Evolutionary conservation across 1,140 invertebrate genomes (phyloP).

Genomic region (Melitaea cinxia): DNA sequence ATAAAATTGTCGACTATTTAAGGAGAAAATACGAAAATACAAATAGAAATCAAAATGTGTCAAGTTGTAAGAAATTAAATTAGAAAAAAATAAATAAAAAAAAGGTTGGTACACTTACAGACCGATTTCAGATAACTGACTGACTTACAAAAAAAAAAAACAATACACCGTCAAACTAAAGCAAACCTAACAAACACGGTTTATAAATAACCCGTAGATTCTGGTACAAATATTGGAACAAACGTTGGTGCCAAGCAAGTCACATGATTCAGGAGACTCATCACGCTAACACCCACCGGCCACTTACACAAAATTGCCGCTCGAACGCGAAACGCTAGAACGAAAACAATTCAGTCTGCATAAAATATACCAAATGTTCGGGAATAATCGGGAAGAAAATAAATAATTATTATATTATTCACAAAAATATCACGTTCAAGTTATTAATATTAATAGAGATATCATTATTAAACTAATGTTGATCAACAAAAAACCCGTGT

Average conservation of each 20-base stretch:
- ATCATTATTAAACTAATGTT: too few species aligned
- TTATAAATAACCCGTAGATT: constrained; percentile 63
- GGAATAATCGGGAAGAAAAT: not conserved
- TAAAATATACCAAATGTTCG: constrained; percentile 1
- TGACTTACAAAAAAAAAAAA: too few species aligned
- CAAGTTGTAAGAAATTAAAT: too few species aligned
- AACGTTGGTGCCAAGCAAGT: constrained; percentile 62
- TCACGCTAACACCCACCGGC: constrained; percentile 60
- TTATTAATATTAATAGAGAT: too few species aligned
- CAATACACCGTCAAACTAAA: not conserved
- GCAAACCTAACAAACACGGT: constrained; percentile 2
- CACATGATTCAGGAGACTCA: constrained; percentile 69
- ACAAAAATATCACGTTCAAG: too few species aligned
- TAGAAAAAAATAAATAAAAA: too few species aligned
- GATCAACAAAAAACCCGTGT: too few species aligned
- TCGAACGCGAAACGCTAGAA: not conserved
- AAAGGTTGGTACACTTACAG: too few species aligned
- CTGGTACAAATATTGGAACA: constrained; percentile 54
- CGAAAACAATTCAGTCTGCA: constrained; percentile 3
- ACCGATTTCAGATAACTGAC: too few species aligned
- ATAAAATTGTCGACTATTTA: too few species aligned
- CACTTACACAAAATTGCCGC: constrained; percentile 10
- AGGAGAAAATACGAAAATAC: too few species aligned
- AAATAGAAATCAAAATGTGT: too few species aligned
- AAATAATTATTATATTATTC: not conserved